Percentiles rank a stretch among this genome's conserved stretches.
Conservation (phyloP, 1,140 invertebrate species). For the Drosophila elegans region DNA sequence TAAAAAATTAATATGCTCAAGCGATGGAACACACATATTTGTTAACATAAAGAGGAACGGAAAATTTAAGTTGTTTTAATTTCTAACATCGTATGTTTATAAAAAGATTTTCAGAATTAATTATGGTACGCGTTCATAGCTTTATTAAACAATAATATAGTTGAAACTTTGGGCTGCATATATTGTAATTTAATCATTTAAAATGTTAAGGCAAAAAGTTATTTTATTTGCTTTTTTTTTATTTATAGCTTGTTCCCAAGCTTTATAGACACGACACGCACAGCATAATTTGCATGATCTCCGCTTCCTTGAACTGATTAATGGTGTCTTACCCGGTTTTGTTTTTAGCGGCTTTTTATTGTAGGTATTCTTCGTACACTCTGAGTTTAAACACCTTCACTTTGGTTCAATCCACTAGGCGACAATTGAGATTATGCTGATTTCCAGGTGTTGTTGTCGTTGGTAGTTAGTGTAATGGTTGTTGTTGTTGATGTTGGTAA, state of each 20-base stretch:
- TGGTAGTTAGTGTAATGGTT: slow-evolving; percentile 5
- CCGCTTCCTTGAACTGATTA: neutral
- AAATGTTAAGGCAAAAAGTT: neutral
- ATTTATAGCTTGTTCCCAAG: neutral
- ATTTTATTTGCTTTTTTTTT: neutral
- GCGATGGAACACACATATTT: neutral
- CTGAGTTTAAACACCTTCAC: slow-evolving; percentile 10
- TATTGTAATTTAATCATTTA: no score
- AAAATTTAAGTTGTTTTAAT: neutral
- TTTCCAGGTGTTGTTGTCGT: slow-evolving; percentile 26
- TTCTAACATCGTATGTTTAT: no score
- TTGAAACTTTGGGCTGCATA: no score
- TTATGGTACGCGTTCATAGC: no score
- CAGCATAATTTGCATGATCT: slow-evolving; percentile 1
- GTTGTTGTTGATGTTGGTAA: slow-evolving; percentile 20
- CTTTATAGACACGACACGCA: neutral
- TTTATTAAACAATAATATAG: no score
- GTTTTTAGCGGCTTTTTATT: slow-evolving; percentile 4
- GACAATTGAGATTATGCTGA: slow-evolving; percentile 46
- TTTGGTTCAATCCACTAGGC: slow-evolving; percentile 15
- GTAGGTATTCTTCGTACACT: slow-evolving; percentile 5
- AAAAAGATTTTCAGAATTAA: no score
- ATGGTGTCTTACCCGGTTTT: slow-evolving; percentile 43
- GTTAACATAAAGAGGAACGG: neutral
- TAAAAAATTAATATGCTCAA: neutral